phyloP scores from a whole-genome alignment of 2,113 vertebrate species.

The Atrichornis clamosus region DNA sequence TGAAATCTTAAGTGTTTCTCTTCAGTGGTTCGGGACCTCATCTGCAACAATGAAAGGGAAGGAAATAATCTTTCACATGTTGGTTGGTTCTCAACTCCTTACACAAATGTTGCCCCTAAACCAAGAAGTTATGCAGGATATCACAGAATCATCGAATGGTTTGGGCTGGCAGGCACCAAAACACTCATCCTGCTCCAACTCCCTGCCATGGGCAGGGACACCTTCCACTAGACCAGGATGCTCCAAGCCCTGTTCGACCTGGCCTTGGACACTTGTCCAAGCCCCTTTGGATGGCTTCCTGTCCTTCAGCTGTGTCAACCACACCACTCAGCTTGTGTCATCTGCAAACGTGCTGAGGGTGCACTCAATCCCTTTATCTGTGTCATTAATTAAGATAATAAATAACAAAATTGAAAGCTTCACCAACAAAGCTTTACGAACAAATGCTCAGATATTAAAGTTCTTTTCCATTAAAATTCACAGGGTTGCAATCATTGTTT shows the following conservation, averaged over 20 bases:
- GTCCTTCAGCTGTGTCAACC: neutral
- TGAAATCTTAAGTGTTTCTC: neutral
- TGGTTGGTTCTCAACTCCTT: neutral
- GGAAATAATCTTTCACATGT: neutral
- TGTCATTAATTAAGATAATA: neutral
- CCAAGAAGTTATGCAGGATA: neutral
- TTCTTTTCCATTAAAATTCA: constrained; percentile 41
- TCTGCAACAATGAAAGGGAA: neutral
- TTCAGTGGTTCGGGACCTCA: neutral
- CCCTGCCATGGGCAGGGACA: neutral
- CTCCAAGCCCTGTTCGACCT: neutral
- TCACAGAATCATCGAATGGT: neutral
- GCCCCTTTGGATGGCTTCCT: neutral
- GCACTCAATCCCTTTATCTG: neutral
- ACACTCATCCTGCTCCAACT: neutral
- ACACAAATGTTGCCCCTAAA: neutral
- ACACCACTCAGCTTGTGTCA: neutral
- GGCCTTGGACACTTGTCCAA: neutral
- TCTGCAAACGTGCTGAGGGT: neutral
- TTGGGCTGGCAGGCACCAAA: neutral
- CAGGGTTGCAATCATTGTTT: constrained; percentile 36
- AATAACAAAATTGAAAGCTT: neutral
- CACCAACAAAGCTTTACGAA: neutral
- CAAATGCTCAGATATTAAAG: constrained; percentile 5
- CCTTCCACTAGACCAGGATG: neutral